Evolutionary conservation across 64 coral and sea anemone species (phyloP), one percentile per base, ranked within the genome.

Genomic region (Montipora sp.): DNA sequence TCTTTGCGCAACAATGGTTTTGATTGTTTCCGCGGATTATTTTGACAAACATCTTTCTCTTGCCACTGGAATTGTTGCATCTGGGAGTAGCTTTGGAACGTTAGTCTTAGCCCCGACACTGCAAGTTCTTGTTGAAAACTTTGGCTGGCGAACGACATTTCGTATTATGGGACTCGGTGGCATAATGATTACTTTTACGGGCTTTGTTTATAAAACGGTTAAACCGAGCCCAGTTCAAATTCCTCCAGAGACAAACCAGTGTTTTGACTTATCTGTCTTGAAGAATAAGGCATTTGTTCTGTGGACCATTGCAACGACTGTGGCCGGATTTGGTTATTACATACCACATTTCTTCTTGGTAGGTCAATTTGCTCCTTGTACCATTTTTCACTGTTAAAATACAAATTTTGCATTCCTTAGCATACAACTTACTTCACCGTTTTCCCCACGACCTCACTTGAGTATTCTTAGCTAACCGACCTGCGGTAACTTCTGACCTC

Each of bases 311-410:
- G 92, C 95, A 23, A 93, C 93, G 0, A 90, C 92, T 74, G 65
- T 87, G 4, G 92, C 95, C 2, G 95, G 95, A 0, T 71, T 98
- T 53, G 95, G 95, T 11, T 98, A 98, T 63, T 98, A 92, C 72
- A 90, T 98, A 55, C 95, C 95, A 4, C 77, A 94, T 53, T 98
- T 98, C 59, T 98, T 94, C 55, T 74, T 98, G 89, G 95, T 98
- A 80, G 59, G 72, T 90, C 10, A 48, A 23, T 16, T 13, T 57
- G 0, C 53, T 8, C 6, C 6, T 57, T 57, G 53, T 36, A 57
- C 7, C 7, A 57, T 57, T 57, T 5, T 8, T 57, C 11, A 8
- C 53, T 8, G 11, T 11, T 57, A 11, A 57, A 11, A 57, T 57
- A 57, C 3, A 3, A 57, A 11, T 57, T 8, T 8, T 57, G 53